Conservation (phyloP, 2,888 invertebrate species). For the Drosophila ezoana region DNA sequence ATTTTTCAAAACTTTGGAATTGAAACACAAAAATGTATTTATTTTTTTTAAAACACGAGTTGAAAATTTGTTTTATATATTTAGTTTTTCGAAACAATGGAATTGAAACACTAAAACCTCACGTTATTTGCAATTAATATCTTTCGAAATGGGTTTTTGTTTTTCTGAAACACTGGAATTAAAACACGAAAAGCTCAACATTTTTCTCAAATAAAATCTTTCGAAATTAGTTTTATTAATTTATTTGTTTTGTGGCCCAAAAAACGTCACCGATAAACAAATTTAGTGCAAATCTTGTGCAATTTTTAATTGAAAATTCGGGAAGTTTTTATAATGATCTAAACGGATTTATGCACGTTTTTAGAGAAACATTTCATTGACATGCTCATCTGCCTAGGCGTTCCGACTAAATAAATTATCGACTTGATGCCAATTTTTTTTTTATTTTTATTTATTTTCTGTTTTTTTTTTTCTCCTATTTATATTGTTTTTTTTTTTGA, state of each 20-base stretch:
- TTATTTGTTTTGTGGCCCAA: too few species aligned
- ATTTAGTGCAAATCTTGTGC: conserved; percentile 8
- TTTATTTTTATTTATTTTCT: background rate
- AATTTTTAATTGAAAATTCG: conserved; percentile 1
- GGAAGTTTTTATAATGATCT: conserved; percentile 18
- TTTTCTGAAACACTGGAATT: too few species aligned
- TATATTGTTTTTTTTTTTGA: conserved; percentile 2
- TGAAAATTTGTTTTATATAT: too few species aligned
- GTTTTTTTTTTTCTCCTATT: background rate
- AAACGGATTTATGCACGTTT: conserved; percentile 36
- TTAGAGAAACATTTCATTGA: conserved; percentile 41
- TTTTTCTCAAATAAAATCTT: too few species aligned
- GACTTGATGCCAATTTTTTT: conserved; percentile 53
- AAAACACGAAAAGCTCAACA: too few species aligned
- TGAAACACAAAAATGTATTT: too few species aligned
- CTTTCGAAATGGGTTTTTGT: too few species aligned
- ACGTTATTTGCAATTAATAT: background rate
- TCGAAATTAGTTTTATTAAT: too few species aligned
- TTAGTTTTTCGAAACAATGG: too few species aligned
- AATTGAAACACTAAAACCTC: background rate
- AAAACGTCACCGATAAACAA: conserved; percentile 4
- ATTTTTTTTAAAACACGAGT: too few species aligned
- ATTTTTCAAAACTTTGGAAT: too few species aligned
- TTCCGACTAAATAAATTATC: conserved; percentile 52
- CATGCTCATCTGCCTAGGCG: conserved; percentile 19